These are phyloP conservation scores for Amphiprion clarkii DNA, from an alignment of 2,797 vertebrate species.

Conservation along the genomic window DNA sequence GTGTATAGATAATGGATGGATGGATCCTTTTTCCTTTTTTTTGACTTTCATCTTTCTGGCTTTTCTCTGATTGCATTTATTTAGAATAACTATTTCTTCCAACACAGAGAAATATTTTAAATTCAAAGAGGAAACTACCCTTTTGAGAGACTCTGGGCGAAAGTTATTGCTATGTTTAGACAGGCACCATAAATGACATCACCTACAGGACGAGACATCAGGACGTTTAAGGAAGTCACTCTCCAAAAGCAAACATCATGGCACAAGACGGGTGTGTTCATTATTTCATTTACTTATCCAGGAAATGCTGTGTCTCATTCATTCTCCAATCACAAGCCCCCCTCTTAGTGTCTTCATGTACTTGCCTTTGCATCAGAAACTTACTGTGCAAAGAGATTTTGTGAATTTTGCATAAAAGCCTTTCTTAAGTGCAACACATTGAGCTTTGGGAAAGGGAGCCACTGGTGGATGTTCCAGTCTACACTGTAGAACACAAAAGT, in stretches of 20 bases:
- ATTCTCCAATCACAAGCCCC: no score
- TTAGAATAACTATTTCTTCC: no score
- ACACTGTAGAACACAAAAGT: neutral
- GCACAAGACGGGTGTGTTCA: neutral
- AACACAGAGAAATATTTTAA: no score
- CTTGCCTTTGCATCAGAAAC: no score
- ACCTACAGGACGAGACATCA: neutral
- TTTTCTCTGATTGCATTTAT: no score
- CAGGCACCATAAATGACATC: no score
- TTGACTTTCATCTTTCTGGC: no score
- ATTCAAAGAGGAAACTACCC: neutral
- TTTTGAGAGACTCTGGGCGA: neutral
- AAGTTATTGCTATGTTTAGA: neutral
- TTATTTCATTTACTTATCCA: neutral
- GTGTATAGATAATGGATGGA: no score
- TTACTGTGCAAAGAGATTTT: no score
- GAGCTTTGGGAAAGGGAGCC: neutral
- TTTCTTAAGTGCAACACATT: no score
- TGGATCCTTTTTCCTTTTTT: no score
- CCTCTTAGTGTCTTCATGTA: no score
- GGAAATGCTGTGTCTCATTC: neutral
- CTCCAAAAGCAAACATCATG: neutral
- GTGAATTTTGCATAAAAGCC: neutral
- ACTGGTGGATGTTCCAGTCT: neutral
- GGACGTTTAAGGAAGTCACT: neutral